A percentile compares a stretch with the other conserved stretches of the same genome.
phyloP scores from a whole-genome alignment of 1,140 invertebrate genomes.

The Tetranychus urticae region DNA sequence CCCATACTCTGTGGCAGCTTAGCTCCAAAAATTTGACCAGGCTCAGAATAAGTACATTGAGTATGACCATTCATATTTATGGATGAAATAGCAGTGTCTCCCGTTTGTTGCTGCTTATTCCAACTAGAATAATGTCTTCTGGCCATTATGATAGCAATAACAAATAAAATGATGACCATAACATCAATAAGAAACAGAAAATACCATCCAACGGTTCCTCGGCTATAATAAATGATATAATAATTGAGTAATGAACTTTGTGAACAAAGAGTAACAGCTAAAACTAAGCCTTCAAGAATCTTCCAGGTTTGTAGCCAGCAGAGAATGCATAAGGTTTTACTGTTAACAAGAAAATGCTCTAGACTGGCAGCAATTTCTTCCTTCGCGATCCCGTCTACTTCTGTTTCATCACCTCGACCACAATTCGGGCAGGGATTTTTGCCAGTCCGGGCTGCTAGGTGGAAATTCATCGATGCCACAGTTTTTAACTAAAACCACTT shows the following conservation, averaged over 20 bases:
- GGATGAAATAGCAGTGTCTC: neutral
- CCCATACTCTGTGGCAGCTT: conserved; percentile 13
- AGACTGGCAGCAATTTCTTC: no score
- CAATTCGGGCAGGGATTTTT: no score
- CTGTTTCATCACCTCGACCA: no score
- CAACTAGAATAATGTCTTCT: conserved; percentile 15
- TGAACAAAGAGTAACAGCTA: conserved; percentile 6
- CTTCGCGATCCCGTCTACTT: no score
- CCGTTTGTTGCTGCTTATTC: neutral
- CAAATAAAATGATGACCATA: conserved; percentile 20
- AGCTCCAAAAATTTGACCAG: no score
- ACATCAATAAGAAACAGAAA: conserved; percentile 26
- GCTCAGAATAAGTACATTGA: no score
- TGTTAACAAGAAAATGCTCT: no score
- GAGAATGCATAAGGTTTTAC: no score
- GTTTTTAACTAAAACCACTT: no score
- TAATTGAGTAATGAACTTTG: conserved; percentile 10
- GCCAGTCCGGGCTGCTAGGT: no score
- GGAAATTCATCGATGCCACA: no score
- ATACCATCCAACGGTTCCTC: conserved; percentile 20
- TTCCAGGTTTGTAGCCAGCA: neutral
- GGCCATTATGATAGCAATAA: conserved; percentile 18
- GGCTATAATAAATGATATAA: conserved; percentile 22
- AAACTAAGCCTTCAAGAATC: conserved; percentile 6
- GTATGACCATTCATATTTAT: no score